Conservation (phyloP, 2,888 invertebrate species). For the Dolichopus griseipennis region DNA sequence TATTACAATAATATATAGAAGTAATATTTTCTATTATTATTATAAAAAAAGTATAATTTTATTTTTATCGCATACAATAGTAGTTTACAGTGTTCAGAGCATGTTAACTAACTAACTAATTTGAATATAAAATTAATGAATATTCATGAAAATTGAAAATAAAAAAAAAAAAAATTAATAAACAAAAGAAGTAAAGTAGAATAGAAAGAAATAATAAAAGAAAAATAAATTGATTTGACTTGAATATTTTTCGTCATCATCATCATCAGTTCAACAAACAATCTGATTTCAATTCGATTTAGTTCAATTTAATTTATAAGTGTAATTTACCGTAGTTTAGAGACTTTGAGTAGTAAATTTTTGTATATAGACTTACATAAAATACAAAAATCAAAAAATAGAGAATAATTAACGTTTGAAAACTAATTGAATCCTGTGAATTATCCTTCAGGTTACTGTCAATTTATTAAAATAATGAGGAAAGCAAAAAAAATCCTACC, state of each 20-base stretch:
- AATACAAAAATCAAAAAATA: too few species aligned
- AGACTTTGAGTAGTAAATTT: too few species aligned
- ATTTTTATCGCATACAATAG: too few species aligned
- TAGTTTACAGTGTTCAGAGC: neutral
- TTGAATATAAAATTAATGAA: conserved; percentile 2
- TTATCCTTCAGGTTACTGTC: neutral
- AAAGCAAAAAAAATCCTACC: neutral
- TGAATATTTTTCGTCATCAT: neutral
- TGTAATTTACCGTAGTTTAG: neutral
- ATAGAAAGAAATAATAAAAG: neutral
- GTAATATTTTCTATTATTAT: too few species aligned
- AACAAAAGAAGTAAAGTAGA: too few species aligned
- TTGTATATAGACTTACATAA: too few species aligned
- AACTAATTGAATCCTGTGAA: neutral
- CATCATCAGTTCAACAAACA: too few species aligned
- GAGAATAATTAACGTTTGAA: neutral
- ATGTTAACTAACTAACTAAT: neutral
- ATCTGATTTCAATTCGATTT: too few species aligned
- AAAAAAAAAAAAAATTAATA: too few species aligned
- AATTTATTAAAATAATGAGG: neutral
- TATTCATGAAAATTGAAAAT: neutral
- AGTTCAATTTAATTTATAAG: neutral
- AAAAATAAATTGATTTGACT: neutral
- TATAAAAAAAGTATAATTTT: too few species aligned
- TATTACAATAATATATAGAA: too few species aligned